Evolutionary conservation across 2,888 invertebrate genomes (phyloP), one percentile per base, ranked within the genome.

Genomic region (Yponomeuta evonymella): DNA sequence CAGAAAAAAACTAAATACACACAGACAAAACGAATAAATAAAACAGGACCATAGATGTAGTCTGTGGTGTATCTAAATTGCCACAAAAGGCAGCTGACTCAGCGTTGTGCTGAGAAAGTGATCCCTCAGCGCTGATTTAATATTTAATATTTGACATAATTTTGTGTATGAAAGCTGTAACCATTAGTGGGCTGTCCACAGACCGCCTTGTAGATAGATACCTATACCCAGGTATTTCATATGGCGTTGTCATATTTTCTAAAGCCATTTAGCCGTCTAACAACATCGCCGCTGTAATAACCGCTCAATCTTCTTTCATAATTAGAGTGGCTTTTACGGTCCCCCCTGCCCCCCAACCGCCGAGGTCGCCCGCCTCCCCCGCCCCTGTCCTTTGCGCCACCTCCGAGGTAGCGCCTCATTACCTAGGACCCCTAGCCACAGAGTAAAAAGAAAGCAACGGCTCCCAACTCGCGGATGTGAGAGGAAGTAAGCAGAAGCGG

Each of bases 221-320:
- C 8, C 43, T 6, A 8, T 8, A 43, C 6, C 43, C 43, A 43
- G 43, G 43, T 58, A 58, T 5, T 58, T 58, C 4, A 58, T 15
- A 6, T 4, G 3, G 12, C 51, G 12, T 58, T 58, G 15, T 15
- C 6, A 58, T 58, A 58, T 58, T 58, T 58, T 58, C 51, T 15
- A 58, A 67, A 67, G 67, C 48, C 23, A 67, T 48, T 67, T 67
- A 67, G 48, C 48, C 12, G 36, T 29, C 69, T 70, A 68, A 68
- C 68, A 51, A 68, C 48, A 68, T 68, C 68, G 48, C 63, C 65
- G 15, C 69, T 48, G 67, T 69, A 72, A 82, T 83, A 84, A 82
- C 86, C 84, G 82, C 82, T 85, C 90, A 87, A 90, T 90, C 88
- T 90, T 89, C 88, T 88, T 89, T 89, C 89, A 89, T 90, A 90